Evolutionary conservation across 2,888 invertebrate species (phyloP).

Genomic region (Thymelicus sylvestris): DNA sequence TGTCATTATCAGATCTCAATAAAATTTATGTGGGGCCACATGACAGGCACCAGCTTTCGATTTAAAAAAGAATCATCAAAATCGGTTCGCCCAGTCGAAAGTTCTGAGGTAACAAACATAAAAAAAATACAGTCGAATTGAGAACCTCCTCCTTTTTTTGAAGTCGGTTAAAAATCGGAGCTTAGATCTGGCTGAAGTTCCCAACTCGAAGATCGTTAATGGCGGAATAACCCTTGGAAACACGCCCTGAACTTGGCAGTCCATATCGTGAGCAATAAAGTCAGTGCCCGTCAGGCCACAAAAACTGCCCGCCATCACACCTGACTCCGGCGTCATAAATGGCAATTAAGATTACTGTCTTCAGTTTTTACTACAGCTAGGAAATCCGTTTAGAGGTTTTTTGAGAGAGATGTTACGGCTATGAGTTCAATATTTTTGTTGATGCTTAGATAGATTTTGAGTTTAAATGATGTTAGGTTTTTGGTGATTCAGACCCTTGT

Average conservation of each 20-base stretch:
- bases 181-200: too few relatives aligned
- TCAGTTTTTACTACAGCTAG: slow-evolving; percentile 14
- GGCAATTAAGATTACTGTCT: slow-evolving; percentile 15
- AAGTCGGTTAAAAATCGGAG: too few relatives aligned
- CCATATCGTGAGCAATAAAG: slow-evolving; percentile 29
- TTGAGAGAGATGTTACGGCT: neutral
- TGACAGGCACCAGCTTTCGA: too few relatives aligned
- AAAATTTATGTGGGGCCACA: too few relatives aligned
- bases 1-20: too few relatives aligned
- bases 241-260: neutral
- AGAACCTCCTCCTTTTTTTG: too few relatives aligned
- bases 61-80: too few relatives aligned
- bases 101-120: too few relatives aligned
- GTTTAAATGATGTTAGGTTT: neutral
- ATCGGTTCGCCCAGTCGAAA: too few relatives aligned
- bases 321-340: slow-evolving; percentile 12
- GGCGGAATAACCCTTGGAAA: neutral
- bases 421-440: neutral
- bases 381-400: slow-evolving; percentile 2
- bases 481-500: neutral
- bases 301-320: slow-evolving; percentile 15
- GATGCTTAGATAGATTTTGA: too few relatives aligned
- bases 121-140: too few relatives aligned
- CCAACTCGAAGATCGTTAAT: too few relatives aligned
- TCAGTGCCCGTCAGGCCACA: slow-evolving; percentile 24